These are phyloP conservation scores for Merops nubicus DNA, from an alignment of 2,113 vertebrate species.

Conservation along the genomic window DNA sequence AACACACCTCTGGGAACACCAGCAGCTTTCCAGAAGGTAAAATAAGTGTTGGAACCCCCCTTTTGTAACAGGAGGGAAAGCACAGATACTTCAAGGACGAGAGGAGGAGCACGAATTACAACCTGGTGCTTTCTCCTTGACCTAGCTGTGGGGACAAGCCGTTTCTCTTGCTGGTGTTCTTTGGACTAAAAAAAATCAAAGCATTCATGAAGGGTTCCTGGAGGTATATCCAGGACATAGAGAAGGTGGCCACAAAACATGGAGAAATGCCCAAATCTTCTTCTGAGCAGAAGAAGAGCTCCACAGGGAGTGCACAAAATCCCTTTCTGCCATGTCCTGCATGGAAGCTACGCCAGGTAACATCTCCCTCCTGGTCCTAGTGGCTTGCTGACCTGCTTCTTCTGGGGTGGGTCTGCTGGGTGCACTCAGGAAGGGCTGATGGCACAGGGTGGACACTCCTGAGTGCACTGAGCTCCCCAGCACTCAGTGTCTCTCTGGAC, in stretches of 20 bases:
- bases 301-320: not conserved
- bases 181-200: not conserved
- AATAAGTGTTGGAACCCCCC: not conserved
- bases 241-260: not conserved
- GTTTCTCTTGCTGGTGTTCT: not conserved
- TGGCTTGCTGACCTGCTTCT: not conserved
- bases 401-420: not conserved
- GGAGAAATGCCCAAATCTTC: not conserved
- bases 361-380: not conserved
- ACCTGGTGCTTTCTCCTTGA: not conserved
- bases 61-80: not conserved
- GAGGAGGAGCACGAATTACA: not conserved
- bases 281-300: not conserved
- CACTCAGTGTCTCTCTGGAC: not conserved
- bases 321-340: not conserved
- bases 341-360: not conserved
- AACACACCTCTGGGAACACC: not conserved
- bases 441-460: not conserved
- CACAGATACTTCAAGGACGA: not conserved
- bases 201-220: not conserved
- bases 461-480: not conserved
- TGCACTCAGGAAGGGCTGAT: not conserved
- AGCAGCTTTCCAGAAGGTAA: not conserved
- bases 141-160: not conserved
- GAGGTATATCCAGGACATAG: not conserved